phyloP scores from a whole-genome alignment of 2,797 vertebrate species.

The Melanotaenia parkinsoni region DNA sequence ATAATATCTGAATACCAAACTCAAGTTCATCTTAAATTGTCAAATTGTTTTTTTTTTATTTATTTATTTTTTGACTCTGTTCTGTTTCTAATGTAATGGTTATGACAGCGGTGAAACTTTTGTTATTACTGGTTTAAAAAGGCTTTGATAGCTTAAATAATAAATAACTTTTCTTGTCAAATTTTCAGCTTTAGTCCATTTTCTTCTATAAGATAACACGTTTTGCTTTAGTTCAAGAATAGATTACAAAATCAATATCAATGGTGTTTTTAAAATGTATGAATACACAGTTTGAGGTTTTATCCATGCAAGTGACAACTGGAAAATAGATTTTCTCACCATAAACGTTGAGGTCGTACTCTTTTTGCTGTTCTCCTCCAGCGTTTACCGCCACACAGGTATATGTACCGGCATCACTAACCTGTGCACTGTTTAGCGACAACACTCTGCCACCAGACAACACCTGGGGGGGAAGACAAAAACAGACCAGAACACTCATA shows the following conservation, averaged over 20 bases:
- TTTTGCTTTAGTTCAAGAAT: too few species aligned
- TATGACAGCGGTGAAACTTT: neutral
- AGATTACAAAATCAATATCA: neutral
- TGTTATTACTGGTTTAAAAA: neutral
- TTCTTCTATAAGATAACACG: neutral
- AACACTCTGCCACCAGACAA: slow-evolving; percentile 89
- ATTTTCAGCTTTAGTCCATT: neutral
- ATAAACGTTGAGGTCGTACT: slow-evolving; percentile 89
- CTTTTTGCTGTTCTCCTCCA: slow-evolving; percentile 92
- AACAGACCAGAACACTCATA: neutral
- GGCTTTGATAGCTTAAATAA: too few species aligned
- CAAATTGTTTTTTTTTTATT: neutral
- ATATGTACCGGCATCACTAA: slow-evolving; percentile 91
- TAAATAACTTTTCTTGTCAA: neutral
- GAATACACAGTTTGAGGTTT: neutral
- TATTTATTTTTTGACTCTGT: neutral
- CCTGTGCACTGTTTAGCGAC: slow-evolving; percentile 87
- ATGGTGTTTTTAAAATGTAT: neutral
- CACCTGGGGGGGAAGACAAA: slow-evolving; percentile 80
- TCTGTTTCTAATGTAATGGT: neutral
- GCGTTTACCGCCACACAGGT: slow-evolving; percentile 96
- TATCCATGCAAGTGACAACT: neutral
- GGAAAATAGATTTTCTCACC: slow-evolving; percentile 81
- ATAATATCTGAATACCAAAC: too few species aligned
- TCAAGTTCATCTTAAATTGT: neutral